phyloP scores from a whole-genome alignment of 2,113 vertebrate species.

The Sylvietta virens region DNA sequence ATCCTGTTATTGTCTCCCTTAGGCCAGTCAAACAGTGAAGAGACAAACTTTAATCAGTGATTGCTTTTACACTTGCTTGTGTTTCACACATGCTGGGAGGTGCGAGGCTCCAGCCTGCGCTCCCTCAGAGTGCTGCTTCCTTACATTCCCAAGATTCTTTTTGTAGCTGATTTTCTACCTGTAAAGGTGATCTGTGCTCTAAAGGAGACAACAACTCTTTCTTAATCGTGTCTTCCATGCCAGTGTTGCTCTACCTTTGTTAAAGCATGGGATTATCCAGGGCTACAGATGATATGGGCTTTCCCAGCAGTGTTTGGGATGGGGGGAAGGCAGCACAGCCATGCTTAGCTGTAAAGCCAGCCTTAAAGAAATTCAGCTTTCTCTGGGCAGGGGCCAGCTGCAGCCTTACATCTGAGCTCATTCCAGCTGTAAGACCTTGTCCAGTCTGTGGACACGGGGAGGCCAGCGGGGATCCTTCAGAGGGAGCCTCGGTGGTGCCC shows the following conservation, averaged over 20 bases:
- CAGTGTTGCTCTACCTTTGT: background rate
- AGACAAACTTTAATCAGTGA: background rate
- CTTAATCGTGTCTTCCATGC: background rate
- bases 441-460: background rate
- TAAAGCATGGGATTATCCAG: background rate
- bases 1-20: constrained; percentile 2
- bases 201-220: background rate
- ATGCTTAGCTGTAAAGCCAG: background rate
- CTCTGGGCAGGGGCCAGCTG: background rate
- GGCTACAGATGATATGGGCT: background rate
- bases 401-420: background rate
- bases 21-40: background rate
- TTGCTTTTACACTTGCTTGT: constrained; percentile 21
- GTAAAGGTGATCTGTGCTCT: background rate
- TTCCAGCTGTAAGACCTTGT: background rate
- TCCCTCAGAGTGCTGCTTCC: background rate
- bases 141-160: background rate
- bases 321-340: background rate
- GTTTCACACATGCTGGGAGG: constrained; percentile 13
- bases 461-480: background rate
- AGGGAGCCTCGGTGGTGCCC: background rate
- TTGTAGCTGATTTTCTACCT: background rate
- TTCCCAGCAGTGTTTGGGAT: background rate
- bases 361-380: background rate
- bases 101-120: background rate